These are phyloP conservation scores for Brachyalestes nurse DNA, from an alignment of 2,797 vertebrate genomes.

Conservation along the genomic window DNA sequence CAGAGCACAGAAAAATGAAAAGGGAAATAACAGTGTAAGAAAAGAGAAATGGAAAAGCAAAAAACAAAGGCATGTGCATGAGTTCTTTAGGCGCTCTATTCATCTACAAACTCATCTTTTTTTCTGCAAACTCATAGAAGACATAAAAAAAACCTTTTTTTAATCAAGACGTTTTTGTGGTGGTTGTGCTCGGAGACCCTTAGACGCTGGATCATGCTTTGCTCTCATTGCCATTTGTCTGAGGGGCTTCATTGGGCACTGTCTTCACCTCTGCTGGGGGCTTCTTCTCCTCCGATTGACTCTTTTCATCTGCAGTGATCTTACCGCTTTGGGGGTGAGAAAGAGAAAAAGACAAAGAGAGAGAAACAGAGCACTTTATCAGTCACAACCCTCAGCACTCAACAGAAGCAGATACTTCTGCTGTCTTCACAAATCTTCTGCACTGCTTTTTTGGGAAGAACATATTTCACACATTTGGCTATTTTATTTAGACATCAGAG, in stretches of 20 bases:
- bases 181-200: constrained; percentile 64
- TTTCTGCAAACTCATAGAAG: constrained; percentile 84
- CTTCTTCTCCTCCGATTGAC: constrained; percentile 83
- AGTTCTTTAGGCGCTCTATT: constrained; percentile 81
- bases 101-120: constrained; percentile 73
- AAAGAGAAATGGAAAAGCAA: constrained; percentile 45
- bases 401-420: background rate
- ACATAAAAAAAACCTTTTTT: constrained; percentile 77
- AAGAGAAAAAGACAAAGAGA: constrained; percentile 16
- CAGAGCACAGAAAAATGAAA: constrained; percentile 42
- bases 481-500: constrained; percentile 71
- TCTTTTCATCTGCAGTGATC: constrained; percentile 83
- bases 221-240: constrained; percentile 93
- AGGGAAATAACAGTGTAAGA: constrained; percentile 40
- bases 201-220: constrained; percentile 88
- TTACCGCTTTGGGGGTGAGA: constrained; percentile 76
- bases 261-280: constrained; percentile 90
- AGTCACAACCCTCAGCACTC: constrained; percentile 6
- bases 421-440: constrained; percentile 51
- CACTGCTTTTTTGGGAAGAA: constrained; percentile 57
- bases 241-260: constrained; percentile 93
- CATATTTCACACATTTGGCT: constrained; percentile 72
- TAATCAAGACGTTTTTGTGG: constrained; percentile 61
- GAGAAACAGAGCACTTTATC: constrained; percentile 21
- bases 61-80: constrained; percentile 78